A percentile compares a stretch with the other conserved stretches of the same genome.
These are phyloP conservation scores for Chrysomela aeneicollis DNA, from an alignment of 2,888 invertebrate species.

Conservation along the genomic window DNA sequence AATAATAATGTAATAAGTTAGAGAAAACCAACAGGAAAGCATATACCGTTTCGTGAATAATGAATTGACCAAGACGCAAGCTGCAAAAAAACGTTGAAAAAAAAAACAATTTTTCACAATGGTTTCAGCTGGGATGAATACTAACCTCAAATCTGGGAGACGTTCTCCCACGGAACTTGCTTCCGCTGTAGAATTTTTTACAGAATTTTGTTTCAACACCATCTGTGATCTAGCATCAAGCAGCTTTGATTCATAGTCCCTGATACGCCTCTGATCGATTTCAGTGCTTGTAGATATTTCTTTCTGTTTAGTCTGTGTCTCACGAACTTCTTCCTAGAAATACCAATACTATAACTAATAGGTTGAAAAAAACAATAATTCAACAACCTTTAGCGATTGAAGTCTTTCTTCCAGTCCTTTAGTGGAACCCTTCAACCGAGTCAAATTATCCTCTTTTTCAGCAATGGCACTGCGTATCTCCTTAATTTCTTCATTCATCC, in stretches of 20 bases:
- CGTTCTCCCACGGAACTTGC: slow-evolving; percentile 64
- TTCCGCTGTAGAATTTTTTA: slow-evolving; percentile 59
- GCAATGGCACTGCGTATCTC: slow-evolving; percentile 52
- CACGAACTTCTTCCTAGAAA: slow-evolving; percentile 63
- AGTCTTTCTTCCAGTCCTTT: slow-evolving; percentile 51
- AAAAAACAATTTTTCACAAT: neutral
- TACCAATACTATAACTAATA: slow-evolving; percentile 20
- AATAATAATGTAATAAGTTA: too few relatives aligned
- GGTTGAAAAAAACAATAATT: neutral
- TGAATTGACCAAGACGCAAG: too few relatives aligned
- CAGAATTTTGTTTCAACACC: slow-evolving; percentile 60
- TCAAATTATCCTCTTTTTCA: slow-evolving; percentile 58
- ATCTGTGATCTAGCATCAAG: slow-evolving; percentile 54
- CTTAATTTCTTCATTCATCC: slow-evolving; percentile 52
- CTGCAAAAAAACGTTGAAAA: neutral
- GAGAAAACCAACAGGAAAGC: too few relatives aligned
- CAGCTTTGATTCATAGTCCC: slow-evolving; percentile 46
- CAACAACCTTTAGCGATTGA: slow-evolving; percentile 49
- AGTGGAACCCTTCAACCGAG: slow-evolving; percentile 47
- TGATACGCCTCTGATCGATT: slow-evolving; percentile 48
- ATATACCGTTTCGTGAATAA: too few relatives aligned
- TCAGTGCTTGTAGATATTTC: slow-evolving; percentile 50
- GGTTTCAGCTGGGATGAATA: neutral
- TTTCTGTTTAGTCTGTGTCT: slow-evolving; percentile 61
- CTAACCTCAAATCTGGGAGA: slow-evolving; percentile 63